Evolutionary conservation across 2,797 vertebrate species (phyloP), one percentile per base, ranked within the genome.

Genomic region (Neosalanx taihuensis): DNA sequence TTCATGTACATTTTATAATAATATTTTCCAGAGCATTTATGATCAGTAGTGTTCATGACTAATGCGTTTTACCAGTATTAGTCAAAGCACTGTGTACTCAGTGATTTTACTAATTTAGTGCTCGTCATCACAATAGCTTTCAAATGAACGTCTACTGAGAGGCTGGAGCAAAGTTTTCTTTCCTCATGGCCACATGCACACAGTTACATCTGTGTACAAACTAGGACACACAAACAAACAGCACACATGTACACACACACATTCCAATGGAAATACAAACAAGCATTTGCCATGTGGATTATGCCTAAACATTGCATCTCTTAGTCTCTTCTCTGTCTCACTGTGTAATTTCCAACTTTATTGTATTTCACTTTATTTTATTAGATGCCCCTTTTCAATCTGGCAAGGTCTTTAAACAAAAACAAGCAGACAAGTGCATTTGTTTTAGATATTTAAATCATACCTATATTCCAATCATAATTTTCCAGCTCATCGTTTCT

Each of bases 91-190:
- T 58, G 18, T 5, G 10, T 58, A 9, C 56, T 23, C 5, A n/a
- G 5, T 13, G 56, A 23, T n/a, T n/a, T 58, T 26, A 29, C 20
- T 60, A 13, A 5, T 13, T 60, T 23, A 6, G 7, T 60, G n/a
- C 31, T 63, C 61, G 18, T 35, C 31, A 64, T 18, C 51, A n/a
- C 57, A 17, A 23, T 68, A 7, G 26, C 41, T 26, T 66, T 46
- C 20, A 66, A 10, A 26, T 35, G 10, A 56, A 33, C 66, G 35
- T 17, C 2, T 37, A 64, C 18, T n/a, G 6, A 56, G 51, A 64
- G 33, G 2, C 62, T n/a, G 9, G 33, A 64, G 62, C 33, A 20
- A 7, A 51, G 46, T 79, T 80, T 72, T 83, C 76, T 79, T 73
- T 60, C 80, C 53, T 65, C 73, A 79, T 30, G 41, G 1, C 4